Base-by-base conservation (phyloP, 2,797 vertebrate species). In the Gymnopithys bicolor region DNA sequence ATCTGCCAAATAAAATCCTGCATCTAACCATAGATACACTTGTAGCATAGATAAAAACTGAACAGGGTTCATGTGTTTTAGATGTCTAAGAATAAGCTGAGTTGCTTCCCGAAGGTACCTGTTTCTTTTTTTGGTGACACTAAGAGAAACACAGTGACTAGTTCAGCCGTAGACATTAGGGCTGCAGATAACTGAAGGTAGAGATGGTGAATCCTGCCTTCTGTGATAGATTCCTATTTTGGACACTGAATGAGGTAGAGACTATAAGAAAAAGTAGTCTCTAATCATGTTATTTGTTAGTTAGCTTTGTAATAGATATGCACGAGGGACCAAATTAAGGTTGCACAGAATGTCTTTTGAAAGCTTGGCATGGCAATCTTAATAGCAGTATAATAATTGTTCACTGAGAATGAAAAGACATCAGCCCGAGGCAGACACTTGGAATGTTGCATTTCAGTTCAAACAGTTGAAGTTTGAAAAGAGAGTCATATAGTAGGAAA, bases 371-470 rank as follows among this genome's bases (percentile, higher is more conserved):
- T 60, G 32, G 15, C 56, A 85, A 14, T 75, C 51, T 69, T 91
- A 79, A 87, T 74, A 67, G 59, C 37, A 73, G 23, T 37, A 15
- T 86, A 84, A 48, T 55, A 81, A 76, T 77, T 89, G 43, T 82
- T 92, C 64, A 82, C 53, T 60, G 51, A 8, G 37, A 79, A 67
- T 87, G 30, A 82, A 79, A 89, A 87, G 71, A 25, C 35, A 49
- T 81, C 30, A 79, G 43, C 59, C 67, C 73, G 63, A 78, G 59
- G 85, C 63, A 93, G 55, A 55, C 24, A 11, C 41, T 88, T 86
- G 88, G 41, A 93, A 93, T 86, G 32, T 33, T 93, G 46, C 63
- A 69, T 84, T 94, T 88, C 67, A 81, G 35, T 84, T 92, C 64
- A 86, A 93, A 75, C 11, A 66, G 58, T 45, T 80, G 41, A 89